A percentile compares a stretch with the other conserved stretches of the same genome.
Evolutionary conservation across 1,140 invertebrate species (phyloP).

Genomic region (Zeugodacus cucurbitae): DNA sequence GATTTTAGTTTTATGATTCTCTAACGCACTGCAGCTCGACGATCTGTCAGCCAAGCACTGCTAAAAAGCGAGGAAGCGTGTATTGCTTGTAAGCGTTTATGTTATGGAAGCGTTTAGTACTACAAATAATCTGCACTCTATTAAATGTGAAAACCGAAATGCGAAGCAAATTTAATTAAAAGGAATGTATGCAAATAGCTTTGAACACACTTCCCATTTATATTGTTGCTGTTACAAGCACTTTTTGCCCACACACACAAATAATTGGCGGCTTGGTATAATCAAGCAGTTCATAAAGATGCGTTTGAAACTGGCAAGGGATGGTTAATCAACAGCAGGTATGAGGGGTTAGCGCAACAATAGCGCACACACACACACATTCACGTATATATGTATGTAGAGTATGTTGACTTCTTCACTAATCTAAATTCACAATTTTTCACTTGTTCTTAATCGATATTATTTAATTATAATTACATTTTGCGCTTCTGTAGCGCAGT

Average conservation of each 20-base stretch:
- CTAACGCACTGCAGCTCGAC: not conserved
- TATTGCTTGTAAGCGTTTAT: not conserved
- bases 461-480: not conserved
- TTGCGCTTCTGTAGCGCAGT: not conserved
- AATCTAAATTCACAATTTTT: not conserved
- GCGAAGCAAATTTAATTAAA: constrained; percentile 28
- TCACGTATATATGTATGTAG: too few species aligned
- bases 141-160: not conserved
- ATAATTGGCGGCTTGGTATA: not conserved
- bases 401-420: not conserved
- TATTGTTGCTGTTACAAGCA: not conserved
- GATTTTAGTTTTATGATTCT: not conserved
- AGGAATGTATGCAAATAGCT: not conserved
- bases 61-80: not conserved
- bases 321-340: not conserved
- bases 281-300: constrained; percentile 18
- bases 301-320: not conserved
- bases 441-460: not conserved
- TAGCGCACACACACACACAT: not conserved
- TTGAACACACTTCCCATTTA: not conserved
- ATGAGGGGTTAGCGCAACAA: not conserved
- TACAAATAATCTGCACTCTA: not conserved
- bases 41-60: not conserved
- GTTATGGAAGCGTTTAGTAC: not conserved
- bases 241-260: not conserved